phyloP scores from a whole-genome alignment of 2,113 vertebrate species.

The Trogon surrucura region DNA sequence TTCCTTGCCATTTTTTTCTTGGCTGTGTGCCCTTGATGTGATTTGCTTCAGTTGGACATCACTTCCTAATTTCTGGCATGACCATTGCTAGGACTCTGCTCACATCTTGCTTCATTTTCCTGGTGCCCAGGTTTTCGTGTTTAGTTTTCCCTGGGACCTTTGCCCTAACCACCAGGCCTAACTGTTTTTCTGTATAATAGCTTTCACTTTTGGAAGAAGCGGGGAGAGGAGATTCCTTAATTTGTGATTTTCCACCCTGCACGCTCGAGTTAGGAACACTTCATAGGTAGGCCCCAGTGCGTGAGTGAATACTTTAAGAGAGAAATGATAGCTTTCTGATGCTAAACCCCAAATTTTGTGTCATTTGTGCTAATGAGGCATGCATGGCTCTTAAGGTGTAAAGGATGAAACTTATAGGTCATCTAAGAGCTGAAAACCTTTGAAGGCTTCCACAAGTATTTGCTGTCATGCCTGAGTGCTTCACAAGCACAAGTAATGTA shows the following conservation, averaged over 20 bases:
- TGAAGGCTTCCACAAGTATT: neutral
- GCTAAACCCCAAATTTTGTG: neutral
- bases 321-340: neutral
- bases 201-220: neutral
- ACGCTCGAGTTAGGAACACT: neutral
- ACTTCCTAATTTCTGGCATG: neutral
- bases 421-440: neutral
- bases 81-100: neutral
- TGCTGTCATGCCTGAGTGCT: neutral
- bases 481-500: neutral
- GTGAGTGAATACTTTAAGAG: neutral
- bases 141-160: neutral
- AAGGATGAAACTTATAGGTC: neutral
- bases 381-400: neutral
- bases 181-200: neutral
- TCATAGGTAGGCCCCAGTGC: neutral
- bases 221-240: neutral
- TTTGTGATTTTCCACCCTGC: neutral
- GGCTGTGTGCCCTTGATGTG: neutral
- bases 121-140: neutral
- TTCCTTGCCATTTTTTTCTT: neutral
- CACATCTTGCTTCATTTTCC: neutral
- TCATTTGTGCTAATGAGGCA: neutral
- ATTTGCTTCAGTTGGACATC: neutral
- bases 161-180: neutral